Evolutionary conservation across 2,797 vertebrate species (phyloP), one percentile per base, ranked within the genome.

Genomic region (Lepilemur ruficaudatus): DNA sequence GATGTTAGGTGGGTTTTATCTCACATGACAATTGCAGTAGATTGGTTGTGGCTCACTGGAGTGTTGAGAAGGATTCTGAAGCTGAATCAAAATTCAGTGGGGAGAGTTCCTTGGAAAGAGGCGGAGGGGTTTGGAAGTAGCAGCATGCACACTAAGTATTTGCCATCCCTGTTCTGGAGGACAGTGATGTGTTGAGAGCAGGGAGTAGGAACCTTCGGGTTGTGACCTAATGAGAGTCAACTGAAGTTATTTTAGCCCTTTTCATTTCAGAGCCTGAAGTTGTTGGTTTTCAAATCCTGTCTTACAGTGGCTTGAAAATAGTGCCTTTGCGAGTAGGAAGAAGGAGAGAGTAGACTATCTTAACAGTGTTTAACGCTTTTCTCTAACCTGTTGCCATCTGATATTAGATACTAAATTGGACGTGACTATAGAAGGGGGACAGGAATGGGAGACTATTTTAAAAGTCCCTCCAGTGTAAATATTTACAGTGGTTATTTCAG

Each of bases 401-500:
- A 90, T 67, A 70, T 52, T 59, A 11, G 43, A 82, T 59, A 38
- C 52, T 59, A 32, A 81, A 20, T 67, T 14, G 9, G 82, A 59
- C 50, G 20, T 86, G 92, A 55, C 57, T 2, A 0, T 32, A n/a
- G 48, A 59, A 52, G 17, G 28, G 50, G 65, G 38, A 38, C 57
- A 86, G 82, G 38, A 63, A 52, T 2, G 4, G 79, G 78, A 69
- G 59, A 41, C 82, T 69, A 22, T 84, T 92, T 76, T 30, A 73
- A 57, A 85, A 57, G 8, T 85, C 50, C 55, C 65, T 78, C 88
- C 69, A 25, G 57, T 61, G 14, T 41, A 57, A 93, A 48, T 93
- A 65, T 83, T 89, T 86, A 75, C 79, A 32, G 28, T 43, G 87
- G 73, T 89, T 94, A 91, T 91, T 94, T 97, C 83, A 91, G 91